Percentiles rank a stretch among this genome's conserved stretches.
Evolutionary conservation across 2,113 vertebrate genomes (phyloP).

Genomic region (Tachycineta bicolor): DNA sequence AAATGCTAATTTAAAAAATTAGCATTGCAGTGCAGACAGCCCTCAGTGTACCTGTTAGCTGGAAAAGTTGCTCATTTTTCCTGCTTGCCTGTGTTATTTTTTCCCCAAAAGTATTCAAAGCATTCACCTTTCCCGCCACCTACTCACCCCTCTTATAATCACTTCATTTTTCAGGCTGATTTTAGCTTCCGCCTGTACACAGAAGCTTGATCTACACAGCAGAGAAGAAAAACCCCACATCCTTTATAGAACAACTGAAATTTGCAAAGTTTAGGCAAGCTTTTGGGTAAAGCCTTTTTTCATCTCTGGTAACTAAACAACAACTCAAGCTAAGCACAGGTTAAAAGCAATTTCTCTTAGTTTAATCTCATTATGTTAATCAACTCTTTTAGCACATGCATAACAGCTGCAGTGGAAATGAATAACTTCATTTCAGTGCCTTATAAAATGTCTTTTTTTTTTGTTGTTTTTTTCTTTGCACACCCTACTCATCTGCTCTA

Average conservation of each 20-base stretch:
- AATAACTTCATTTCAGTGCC: slow-evolving; percentile 5
- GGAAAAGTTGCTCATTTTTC: background rate
- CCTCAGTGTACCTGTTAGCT: background rate
- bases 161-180: background rate
- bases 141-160: background rate
- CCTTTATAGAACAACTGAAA: background rate
- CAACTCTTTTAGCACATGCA: slow-evolving; percentile 23
- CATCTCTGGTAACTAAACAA: background rate
- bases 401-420: slow-evolving; percentile 16
- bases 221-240: background rate
- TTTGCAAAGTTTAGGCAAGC: background rate
- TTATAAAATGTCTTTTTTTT: background rate
- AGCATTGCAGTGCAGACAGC: background rate
- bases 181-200: background rate
- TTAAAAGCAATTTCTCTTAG: slow-evolving; percentile 38
- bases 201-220: background rate
- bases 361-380: slow-evolving; percentile 63
- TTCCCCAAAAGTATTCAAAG: background rate
- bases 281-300: slow-evolving; percentile 1
- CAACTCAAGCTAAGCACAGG: slow-evolving; percentile 16
- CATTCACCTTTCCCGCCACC: background rate
- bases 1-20: background rate
- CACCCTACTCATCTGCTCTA: slow-evolving; percentile 15
- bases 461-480: background rate
- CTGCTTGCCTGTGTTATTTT: background rate